Evolutionary conservation across 2,113 vertebrate genomes (phyloP).

Genomic region (Lagopus muta): DNA sequence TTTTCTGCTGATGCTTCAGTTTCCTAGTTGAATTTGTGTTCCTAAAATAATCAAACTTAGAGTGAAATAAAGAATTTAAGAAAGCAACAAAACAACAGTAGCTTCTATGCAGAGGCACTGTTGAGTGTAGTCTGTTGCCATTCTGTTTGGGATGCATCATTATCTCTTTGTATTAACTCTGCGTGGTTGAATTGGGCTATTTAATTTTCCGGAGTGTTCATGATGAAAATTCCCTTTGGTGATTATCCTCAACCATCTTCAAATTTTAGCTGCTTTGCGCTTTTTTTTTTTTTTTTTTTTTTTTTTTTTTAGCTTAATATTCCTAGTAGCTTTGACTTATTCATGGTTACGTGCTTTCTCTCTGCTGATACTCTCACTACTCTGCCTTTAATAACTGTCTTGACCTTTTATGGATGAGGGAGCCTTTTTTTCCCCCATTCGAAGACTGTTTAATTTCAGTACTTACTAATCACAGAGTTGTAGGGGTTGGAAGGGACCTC

Average conservation of each 20-base stretch:
- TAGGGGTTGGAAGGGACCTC: too few species aligned
- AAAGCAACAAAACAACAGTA: not conserved
- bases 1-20: not conserved
- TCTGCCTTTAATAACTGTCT: not conserved
- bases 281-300: not conserved
- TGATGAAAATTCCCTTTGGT: not conserved
- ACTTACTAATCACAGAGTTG: too few species aligned
- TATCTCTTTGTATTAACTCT: not conserved
- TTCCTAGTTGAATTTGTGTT: not conserved
- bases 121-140: accelerated
- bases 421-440: not conserved
- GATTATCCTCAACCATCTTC: not conserved
- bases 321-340: not conserved
- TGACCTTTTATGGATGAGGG: not conserved
- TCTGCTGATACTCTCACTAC: not conserved
- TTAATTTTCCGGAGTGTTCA: not conserved
- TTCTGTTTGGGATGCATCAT: not conserved
- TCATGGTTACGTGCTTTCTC: not conserved
- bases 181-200: not conserved
- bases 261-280: not conserved
- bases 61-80: not conserved
- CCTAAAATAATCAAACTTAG: not conserved
- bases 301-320: not conserved
- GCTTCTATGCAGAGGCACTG: not conserved
- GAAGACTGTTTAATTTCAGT: not conserved